Evolutionary conservation across 2,113 vertebrate genomes (phyloP).

Genomic region (Urocolius indicus): DNA sequence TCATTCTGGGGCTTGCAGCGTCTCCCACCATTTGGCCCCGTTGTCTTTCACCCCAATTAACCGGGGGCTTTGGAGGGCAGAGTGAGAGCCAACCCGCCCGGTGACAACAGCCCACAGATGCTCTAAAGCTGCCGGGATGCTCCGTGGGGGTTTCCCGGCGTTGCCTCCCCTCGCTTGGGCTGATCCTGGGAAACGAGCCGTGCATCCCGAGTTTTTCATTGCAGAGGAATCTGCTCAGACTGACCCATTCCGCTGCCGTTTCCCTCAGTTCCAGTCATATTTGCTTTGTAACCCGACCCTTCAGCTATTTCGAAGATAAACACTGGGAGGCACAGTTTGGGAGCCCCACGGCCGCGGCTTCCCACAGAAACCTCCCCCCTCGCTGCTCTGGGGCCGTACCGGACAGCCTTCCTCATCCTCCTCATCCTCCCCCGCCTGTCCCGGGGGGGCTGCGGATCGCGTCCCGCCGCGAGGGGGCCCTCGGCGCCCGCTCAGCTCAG

Average conservation of each 20-base stretch:
- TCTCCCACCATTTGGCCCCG: background rate
- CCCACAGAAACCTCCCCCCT: background rate
- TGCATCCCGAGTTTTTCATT: background rate
- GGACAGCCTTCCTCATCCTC: too few species aligned
- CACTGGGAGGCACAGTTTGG: background rate
- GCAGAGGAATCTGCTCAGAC: background rate
- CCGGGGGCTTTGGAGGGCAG: fast-evolving
- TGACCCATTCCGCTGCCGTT: background rate
- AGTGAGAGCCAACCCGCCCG: fast-evolving
- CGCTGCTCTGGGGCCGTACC: fast-evolving
- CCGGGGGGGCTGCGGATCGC: too few species aligned
- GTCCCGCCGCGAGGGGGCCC: slow-evolving; percentile 10
- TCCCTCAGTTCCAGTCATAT: background rate
- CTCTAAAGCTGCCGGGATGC: background rate
- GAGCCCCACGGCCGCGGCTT: background rate
- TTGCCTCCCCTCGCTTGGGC: background rate
- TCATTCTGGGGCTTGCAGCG: background rate
- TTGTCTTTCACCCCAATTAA: background rate
- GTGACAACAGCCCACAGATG: background rate
- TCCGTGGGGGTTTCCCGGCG: background rate
- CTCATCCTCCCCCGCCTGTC: too few species aligned
- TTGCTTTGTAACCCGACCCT: slow-evolving; percentile 2
- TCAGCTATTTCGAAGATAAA: background rate
- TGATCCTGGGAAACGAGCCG: background rate
- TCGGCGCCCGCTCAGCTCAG: background rate